Percentiles rank a stretch among this genome's conserved stretches.
Evolutionary conservation across 2,888 invertebrate species (phyloP).

Genomic region (Pyrochroa serraticornis): DNA sequence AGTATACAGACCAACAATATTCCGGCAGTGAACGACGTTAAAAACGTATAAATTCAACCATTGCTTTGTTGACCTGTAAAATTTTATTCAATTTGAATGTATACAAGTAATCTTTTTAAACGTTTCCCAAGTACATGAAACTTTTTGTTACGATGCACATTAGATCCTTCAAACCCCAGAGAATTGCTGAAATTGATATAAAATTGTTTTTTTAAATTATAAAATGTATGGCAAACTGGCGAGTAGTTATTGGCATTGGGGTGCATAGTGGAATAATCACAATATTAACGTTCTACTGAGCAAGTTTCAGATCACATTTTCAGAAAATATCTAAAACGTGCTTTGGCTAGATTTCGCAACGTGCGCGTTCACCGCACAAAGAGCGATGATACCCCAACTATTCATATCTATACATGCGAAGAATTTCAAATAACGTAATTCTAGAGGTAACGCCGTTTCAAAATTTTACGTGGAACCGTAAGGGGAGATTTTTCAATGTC

Average conservation of each 20-base stretch:
- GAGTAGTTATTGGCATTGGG: constrained; percentile 17
- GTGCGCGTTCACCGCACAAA: constrained; percentile 33
- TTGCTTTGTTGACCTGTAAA: too few relatives aligned
- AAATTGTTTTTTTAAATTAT: constrained; percentile 21
- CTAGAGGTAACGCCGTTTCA: constrained; percentile 24
- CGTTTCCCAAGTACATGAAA: too few relatives aligned
- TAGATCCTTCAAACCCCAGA: too few relatives aligned
- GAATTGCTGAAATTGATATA: too few relatives aligned
- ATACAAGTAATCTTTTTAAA: too few relatives aligned
- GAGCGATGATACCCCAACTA: constrained; percentile 37
- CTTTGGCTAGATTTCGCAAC: constrained; percentile 34
- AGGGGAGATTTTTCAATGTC: constrained; percentile 26
- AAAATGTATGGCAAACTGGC: constrained; percentile 8
- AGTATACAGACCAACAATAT: too few relatives aligned
- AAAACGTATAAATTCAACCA: too few relatives aligned
- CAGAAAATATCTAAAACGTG: constrained; percentile 37
- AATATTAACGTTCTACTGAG: constrained; percentile 24
- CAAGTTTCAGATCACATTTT: constrained; percentile 35
- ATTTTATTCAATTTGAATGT: too few relatives aligned
- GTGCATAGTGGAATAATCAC: constrained; percentile 18
- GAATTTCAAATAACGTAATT: constrained; percentile 34
- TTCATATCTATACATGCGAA: constrained; percentile 37
- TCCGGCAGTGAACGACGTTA: too few relatives aligned
- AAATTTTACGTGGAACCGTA: constrained; percentile 22
- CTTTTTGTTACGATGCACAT: too few relatives aligned